Conservation (phyloP, 2,888 invertebrate genomes). For the Lutraria lutraria region DNA sequence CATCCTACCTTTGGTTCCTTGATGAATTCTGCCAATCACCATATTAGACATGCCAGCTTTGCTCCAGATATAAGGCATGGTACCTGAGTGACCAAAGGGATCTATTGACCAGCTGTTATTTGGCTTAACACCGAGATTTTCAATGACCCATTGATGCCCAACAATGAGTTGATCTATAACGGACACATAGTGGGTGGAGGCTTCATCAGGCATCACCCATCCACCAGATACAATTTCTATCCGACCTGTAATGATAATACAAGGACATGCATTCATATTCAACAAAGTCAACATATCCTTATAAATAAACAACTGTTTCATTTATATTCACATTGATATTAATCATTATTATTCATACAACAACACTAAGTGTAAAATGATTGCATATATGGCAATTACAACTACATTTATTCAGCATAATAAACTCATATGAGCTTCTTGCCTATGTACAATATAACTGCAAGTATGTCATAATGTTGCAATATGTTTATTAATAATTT, state of each 20-base stretch:
- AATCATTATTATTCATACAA: too few species aligned
- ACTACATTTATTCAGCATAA: too few species aligned
- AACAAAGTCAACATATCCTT: too few species aligned
- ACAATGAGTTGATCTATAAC: slow-evolving; percentile 86
- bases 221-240: slow-evolving; percentile 86
- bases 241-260: slow-evolving; percentile 73
- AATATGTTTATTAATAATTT: too few species aligned
- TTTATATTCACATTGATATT: too few species aligned
- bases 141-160: slow-evolving; percentile 85
- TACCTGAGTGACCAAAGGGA: slow-evolving; percentile 86
- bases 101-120: slow-evolving; percentile 86
- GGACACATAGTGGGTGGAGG: slow-evolving; percentile 83
- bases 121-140: slow-evolving; percentile 88
- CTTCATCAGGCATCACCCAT: slow-evolving; percentile 86
- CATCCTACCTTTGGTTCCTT: slow-evolving; percentile 94
- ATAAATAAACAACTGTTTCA: too few species aligned
- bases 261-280: neutral
- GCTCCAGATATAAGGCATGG: slow-evolving; percentile 85
- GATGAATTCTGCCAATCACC: slow-evolving; percentile 86
- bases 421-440: too few species aligned
- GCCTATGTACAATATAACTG: too few species aligned
- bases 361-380: too few species aligned
- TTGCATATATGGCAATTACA: too few species aligned
- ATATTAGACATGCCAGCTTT: slow-evolving; percentile 84
- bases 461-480: too few species aligned